Base-by-base conservation (phyloP, 2,888 invertebrate species). In the Strigamia transsilvanica region DNA sequence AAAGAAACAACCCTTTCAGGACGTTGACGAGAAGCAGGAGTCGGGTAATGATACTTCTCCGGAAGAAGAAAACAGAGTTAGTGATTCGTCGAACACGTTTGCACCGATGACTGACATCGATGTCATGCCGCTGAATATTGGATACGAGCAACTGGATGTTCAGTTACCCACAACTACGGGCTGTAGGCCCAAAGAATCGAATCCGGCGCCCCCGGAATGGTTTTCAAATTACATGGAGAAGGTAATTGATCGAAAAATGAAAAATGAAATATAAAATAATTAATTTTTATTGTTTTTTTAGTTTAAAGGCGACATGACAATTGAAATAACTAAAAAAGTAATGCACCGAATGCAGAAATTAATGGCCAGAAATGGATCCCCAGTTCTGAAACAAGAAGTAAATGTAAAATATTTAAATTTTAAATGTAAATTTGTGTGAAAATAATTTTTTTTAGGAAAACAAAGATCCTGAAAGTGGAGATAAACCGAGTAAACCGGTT, bases 221-320 rank as follows among this genome's bases (percentile, higher is more conserved):
- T 83, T 83, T 42, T 66, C 80, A 34, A 41, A 27, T 18, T 83
- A 83, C 56, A 83, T 83, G 83, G 80, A 83, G 23, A 83, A 79
- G 66, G 83, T 82, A 80, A 23, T 32, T 6, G 5, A 27, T 32
- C 3, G 7, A 23, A 3, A n/a, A 15, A 23, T n/a, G 7, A 23
- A 3, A n/a, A 15, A 23, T n/a, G 18, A 5, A 15, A 6, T 15
- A 6, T n/a, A 23, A 27, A 77, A 15, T 41, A n/a, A 7, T 41
- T 41, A 15, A 4, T 42, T 41, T 42, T 4, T 41, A 2, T 12
- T 6, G 38, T 41, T 13, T 42, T 23, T 41, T 79, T 12, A 41
- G 80, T 79, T 79, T 79, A 42, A 41, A 21, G 38, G 79, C 5
- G 83, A 83, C 78, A 32, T 83, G 3, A 32, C 79, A 10, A 15